Evolutionary conservation across 1,140 invertebrate genomes (phyloP), one percentile per base, ranked within the genome.

Genomic region (Drosophila aff.): DNA sequence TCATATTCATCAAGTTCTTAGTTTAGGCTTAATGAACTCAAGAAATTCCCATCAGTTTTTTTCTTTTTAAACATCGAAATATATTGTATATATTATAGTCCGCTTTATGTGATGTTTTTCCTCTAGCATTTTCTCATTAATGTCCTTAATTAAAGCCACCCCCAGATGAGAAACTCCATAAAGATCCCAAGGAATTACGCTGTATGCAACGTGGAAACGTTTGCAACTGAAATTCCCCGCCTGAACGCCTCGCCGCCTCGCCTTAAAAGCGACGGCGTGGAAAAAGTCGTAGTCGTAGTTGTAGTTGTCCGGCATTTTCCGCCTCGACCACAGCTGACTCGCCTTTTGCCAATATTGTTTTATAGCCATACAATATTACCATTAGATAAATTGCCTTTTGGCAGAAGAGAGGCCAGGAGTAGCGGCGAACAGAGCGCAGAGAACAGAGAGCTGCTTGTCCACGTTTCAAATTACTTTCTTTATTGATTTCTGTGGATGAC

Each of bases 391-490:
- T 89, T 89, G 85, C 85, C 81, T 89, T 86, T 84, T 72, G 68
- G 69, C 72, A 64, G 72, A 52, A 23, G 18, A 33, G 9, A 11
- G 38, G 21, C 28, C 33, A 44, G 41, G 50, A 28, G 38, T 33
- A 23, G 49, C 36, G 21, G 33, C 21, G 6, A 21, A 16, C 18
- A 4, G 74, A 26, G 53, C 13, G 11, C 21, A 28, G 46, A 21
- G 46, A 46, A 40, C 36, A 13, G 31, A 61, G 57, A 21, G 46
- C 46, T 58, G 31, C 31, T 33, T 55, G 59, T 63, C 62, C 83
- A 89, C 84, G 84, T 87, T 87, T 87, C 84, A 90, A 89, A 87
- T 89, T 87, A 87, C 84, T 87, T 87, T 87, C 84, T 89, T 89
- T 89, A 89, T 89, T 89, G 84, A 89, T 89, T 89, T 84, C 73